Evolutionary conservation across 2,888 invertebrate genomes (phyloP).

Genomic region (Allophyes oxyacanthae): DNA sequence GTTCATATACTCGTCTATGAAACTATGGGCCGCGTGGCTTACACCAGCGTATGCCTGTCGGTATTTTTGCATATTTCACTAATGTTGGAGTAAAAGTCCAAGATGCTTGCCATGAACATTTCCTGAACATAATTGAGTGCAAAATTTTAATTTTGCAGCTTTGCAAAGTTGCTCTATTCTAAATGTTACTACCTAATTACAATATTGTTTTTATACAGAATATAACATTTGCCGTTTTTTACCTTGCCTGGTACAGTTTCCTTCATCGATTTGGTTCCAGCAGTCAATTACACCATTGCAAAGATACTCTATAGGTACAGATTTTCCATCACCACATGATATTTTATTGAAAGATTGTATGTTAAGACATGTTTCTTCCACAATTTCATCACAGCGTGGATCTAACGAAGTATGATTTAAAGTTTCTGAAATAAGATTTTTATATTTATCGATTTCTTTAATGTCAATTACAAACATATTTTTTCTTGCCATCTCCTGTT

Average conservation of each 20-base stretch:
- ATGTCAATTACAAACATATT: slow-evolving; percentile 14
- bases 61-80: too few relatives aligned
- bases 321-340: slow-evolving; percentile 63
- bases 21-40: too few relatives aligned
- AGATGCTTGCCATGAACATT: too few relatives aligned
- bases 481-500: slow-evolving; percentile 6
- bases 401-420: slow-evolving; percentile 26
- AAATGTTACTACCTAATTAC: too few relatives aligned
- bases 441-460: slow-evolving; percentile 38
- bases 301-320: slow-evolving; percentile 65
- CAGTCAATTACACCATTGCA: slow-evolving; percentile 76
- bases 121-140: too few relatives aligned
- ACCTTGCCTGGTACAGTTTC: slow-evolving; percentile 71
- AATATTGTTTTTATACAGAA: too few relatives aligned
- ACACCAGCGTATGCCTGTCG: too few relatives aligned
- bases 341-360: slow-evolving; percentile 67
- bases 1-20: too few relatives aligned
- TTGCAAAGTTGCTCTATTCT: too few relatives aligned
- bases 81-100: too few relatives aligned
- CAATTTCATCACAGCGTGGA: slow-evolving; percentile 53
- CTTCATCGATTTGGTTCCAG: slow-evolving; percentile 72
- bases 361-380: slow-evolving; percentile 62
- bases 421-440: slow-evolving; percentile 33
- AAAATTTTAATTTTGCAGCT: too few relatives aligned
- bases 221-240: slow-evolving; percentile 9